A percentile compares a stretch with the other conserved stretches of the same genome.
Conservation (phyloP, 2,888 invertebrate genomes). For the Malacosoma neustria region DNA sequence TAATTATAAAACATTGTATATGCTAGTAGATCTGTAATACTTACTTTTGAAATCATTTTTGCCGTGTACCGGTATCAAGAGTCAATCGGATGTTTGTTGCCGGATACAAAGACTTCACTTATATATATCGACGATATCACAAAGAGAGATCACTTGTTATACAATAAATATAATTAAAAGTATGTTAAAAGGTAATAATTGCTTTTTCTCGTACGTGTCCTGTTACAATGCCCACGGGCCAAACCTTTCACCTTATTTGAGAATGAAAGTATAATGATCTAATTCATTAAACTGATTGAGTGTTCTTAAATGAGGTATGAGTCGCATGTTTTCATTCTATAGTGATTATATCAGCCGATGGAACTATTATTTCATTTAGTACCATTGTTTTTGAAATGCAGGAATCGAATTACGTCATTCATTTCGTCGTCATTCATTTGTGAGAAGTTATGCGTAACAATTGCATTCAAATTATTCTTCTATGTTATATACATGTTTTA, state of each 20-base stretch:
- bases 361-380: slow-evolving; percentile 19
- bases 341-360: slow-evolving; percentile 25
- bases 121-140: slow-evolving; percentile 27
- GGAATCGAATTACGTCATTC: slow-evolving; percentile 17
- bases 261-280: slow-evolving; percentile 14
- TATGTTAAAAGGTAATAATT: slow-evolving; percentile 19
- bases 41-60: slow-evolving; percentile 28
- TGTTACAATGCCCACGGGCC: slow-evolving; percentile 22
- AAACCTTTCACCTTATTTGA: slow-evolving; percentile 26
- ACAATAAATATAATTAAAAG: slow-evolving; percentile 25
- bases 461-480: not conserved
- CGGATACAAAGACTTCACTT: slow-evolving; percentile 27
- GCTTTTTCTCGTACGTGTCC: slow-evolving; percentile 15
- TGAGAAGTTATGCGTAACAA: not conserved
- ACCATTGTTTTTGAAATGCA: slow-evolving; percentile 26
- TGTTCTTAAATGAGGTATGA: slow-evolving; percentile 1
- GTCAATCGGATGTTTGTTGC: slow-evolving; percentile 23
- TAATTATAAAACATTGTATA: too few species aligned
- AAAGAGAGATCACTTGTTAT: slow-evolving; percentile 32
- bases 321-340: slow-evolving; percentile 18
- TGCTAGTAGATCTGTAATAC: slow-evolving; percentile 7
- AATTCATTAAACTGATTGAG: slow-evolving; percentile 15
- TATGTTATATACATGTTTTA: too few species aligned
- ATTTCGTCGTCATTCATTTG: not conserved
- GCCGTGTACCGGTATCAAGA: slow-evolving; percentile 13